These are phyloP conservation scores for Tigriopus japonicus DNA, from an alignment of 1,140 invertebrate species.

Conservation along the genomic window DNA sequence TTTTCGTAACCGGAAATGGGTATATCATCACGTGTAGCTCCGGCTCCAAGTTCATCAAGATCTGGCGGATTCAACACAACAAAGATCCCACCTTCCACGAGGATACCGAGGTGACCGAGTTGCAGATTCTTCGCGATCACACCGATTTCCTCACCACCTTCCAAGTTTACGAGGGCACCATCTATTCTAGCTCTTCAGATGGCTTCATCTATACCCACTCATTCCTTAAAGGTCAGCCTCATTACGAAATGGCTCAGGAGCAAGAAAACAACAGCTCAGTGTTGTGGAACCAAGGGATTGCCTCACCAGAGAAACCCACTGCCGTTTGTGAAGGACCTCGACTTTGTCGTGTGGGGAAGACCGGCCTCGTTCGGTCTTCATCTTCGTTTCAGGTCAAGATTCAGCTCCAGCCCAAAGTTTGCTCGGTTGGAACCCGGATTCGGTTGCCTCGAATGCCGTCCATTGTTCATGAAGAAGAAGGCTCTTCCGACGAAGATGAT, in stretches of 20 bases:
- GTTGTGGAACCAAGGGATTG: neutral
- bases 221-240: conserved; percentile 2
- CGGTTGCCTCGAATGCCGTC: neutral
- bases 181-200: neutral
- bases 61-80: conserved; percentile 1
- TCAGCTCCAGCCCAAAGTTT: neutral
- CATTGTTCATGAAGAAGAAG: neutral
- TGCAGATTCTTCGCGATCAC: conserved; percentile 12
- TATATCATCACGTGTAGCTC: neutral
- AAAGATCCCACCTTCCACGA: neutral
- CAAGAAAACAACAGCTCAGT: neutral
- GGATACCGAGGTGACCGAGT: conserved; percentile 10
- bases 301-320: neutral
- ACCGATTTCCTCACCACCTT: conserved; percentile 3
- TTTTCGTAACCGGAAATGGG: conserved; percentile 1
- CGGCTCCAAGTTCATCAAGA: conserved; percentile 9
- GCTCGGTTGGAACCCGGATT: neutral
- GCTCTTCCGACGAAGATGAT: neutral
- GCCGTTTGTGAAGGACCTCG: neutral
- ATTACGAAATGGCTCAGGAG: conserved; percentile 6
- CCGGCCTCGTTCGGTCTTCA: conserved; percentile 1
- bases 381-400: conserved; percentile 7
- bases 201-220: neutral
- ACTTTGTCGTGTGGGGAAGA: conserved; percentile 4
- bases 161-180: neutral